phyloP scores from a whole-genome alignment of 2,888 invertebrate species.

The Anoncus sp. region DNA sequence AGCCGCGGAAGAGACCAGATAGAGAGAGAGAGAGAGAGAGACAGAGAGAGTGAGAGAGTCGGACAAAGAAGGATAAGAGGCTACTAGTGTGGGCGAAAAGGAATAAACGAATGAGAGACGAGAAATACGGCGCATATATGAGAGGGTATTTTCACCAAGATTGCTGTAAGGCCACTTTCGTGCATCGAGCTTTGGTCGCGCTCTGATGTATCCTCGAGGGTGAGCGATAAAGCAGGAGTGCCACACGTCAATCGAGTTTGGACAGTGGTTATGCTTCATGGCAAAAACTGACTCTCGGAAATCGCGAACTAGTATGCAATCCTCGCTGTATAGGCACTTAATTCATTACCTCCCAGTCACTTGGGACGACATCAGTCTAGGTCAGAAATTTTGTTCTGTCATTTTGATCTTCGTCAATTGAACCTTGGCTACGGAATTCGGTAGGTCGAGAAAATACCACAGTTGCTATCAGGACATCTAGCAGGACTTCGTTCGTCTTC shows the following conservation, averaged over 20 bases:
- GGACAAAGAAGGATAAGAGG: constrained; percentile 24
- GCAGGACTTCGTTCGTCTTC: too few relatives aligned
- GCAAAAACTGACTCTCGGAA: constrained; percentile 31
- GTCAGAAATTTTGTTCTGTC: too few relatives aligned
- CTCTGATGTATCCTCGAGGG: constrained; percentile 26
- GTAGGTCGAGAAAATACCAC: too few relatives aligned
- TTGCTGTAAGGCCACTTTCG: constrained; percentile 41
- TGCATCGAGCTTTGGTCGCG: constrained; percentile 36
- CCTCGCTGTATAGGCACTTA: constrained; percentile 25
- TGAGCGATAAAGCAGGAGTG: constrained; percentile 41
- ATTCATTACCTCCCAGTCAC: too few relatives aligned
- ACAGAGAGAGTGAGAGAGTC: constrained; percentile 13
- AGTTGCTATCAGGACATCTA: too few relatives aligned
- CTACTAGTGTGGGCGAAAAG: constrained; percentile 34
- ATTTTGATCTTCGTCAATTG: too few relatives aligned
- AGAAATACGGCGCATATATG: constrained; percentile 38
- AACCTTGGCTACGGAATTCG: too few relatives aligned
- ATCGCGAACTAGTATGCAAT: constrained; percentile 1
- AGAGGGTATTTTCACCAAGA: constrained; percentile 56
- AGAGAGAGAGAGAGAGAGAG: constrained; percentile 19
- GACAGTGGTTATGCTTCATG: constrained; percentile 59
- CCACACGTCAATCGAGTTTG: constrained; percentile 60
- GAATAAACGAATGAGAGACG: constrained; percentile 37
- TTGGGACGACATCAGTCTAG: too few relatives aligned
- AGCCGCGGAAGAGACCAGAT: constrained; percentile 5